These are phyloP conservation scores for Acleris emargana DNA, from an alignment of 2,888 invertebrate species.

Conservation along the genomic window DNA sequence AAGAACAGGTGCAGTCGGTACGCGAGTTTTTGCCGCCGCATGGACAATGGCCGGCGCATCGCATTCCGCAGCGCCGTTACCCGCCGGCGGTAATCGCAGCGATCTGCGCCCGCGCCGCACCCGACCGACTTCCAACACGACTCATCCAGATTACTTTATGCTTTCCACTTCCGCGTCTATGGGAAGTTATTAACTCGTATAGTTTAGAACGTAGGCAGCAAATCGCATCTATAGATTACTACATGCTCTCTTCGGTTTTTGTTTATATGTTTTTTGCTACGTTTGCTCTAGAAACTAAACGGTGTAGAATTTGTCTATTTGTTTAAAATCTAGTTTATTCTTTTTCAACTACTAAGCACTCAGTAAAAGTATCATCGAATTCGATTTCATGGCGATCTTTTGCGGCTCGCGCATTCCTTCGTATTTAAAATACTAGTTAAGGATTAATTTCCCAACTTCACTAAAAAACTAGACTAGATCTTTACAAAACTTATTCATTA, in stretches of 20 bases:
- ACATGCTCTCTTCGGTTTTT: too few species aligned
- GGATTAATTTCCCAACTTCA: too few species aligned
- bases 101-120: conserved; percentile 49
- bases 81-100: conserved; percentile 63
- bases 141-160: conserved; percentile 43
- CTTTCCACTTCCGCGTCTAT: conserved; percentile 41
- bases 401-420: too few species aligned
- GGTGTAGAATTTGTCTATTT: too few species aligned
- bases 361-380: too few species aligned
- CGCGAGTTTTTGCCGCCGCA: conserved; percentile 66
- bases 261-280: too few species aligned
- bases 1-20: conserved; percentile 63
- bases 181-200: not conserved
- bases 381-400: too few species aligned
- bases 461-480: not conserved
- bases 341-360: too few species aligned
- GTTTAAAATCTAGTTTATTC: too few species aligned
- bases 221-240: not conserved
- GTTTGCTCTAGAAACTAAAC: too few species aligned
- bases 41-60: conserved; percentile 72
- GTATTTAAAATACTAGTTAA: too few species aligned
- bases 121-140: conserved; percentile 30
- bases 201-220: not conserved
- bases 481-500: conserved; percentile 8
- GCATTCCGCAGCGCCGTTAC: conserved; percentile 79